Evolutionary conservation across 2,888 invertebrate species (phyloP).

Genomic region (Andrena haemorrhoa): DNA sequence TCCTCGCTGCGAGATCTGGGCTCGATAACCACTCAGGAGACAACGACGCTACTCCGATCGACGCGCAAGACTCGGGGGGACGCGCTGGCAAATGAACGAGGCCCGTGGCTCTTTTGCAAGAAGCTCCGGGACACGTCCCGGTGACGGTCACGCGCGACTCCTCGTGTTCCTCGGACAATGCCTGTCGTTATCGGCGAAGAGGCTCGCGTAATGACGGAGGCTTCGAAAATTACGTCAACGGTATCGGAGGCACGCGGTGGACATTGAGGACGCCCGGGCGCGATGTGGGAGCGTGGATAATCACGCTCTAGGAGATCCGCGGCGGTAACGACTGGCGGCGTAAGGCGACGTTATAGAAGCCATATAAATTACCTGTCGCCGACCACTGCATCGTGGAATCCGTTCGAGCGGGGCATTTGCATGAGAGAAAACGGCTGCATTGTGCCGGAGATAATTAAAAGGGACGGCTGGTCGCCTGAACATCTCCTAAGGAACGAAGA

Average conservation of each 20-base stretch:
- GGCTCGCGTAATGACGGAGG: background rate
- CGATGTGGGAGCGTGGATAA: conserved; percentile 5
- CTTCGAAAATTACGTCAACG: background rate
- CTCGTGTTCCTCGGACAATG: background rate
- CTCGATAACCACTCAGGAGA: background rate
- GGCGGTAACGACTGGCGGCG: background rate
- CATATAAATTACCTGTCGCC: conserved; percentile 9
- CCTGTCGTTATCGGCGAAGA: background rate
- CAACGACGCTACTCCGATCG: background rate
- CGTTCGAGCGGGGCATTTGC: conserved; percentile 20
- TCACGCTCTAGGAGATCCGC: background rate
- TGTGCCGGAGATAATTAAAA: conserved; percentile 23
- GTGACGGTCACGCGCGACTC: background rate
- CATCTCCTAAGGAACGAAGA: conserved; percentile 8
- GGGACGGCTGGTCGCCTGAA: background rate
- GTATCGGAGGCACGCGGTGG: background rate
- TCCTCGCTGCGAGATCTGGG: background rate
- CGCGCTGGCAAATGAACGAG: too few relatives aligned
- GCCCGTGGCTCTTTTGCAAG: background rate
- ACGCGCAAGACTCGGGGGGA: background rate
- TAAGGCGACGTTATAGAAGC: background rate
- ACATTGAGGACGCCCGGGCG: too few relatives aligned
- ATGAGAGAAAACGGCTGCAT: conserved; percentile 6
- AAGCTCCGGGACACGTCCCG: background rate
- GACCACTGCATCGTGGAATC: conserved; percentile 23